phyloP scores from a whole-genome alignment of 1,140 invertebrate species.

The Condylostylus longicornis region DNA sequence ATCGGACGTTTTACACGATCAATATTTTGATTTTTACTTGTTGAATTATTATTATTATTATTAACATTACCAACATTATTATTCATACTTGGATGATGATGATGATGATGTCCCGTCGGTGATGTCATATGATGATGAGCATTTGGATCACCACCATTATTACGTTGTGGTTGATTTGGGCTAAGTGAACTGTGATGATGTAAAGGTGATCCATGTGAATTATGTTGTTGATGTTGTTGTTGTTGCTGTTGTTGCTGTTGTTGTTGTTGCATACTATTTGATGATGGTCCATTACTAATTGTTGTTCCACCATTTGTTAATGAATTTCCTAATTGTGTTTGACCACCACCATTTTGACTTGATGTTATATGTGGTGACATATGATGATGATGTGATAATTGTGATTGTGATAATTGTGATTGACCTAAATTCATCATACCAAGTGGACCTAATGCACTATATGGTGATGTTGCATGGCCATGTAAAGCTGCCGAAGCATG shows the following conservation, averaged over 20 bases:
- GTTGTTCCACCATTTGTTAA: neutral
- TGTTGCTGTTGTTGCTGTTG: slow-evolving; percentile 30
- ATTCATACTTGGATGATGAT: slow-evolving; percentile 22
- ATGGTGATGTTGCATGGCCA: slow-evolving; percentile 36
- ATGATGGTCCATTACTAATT: neutral
- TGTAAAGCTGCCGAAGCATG: slow-evolving; percentile 47
- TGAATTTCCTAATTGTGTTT: neutral
- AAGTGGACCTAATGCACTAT: slow-evolving; percentile 52
- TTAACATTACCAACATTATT: slow-evolving; percentile 7
- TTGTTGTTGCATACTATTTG: slow-evolving; percentile 26
- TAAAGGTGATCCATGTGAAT: slow-evolving; percentile 30
- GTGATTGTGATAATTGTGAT: slow-evolving; percentile 44
- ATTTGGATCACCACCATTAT: slow-evolving; percentile 26
- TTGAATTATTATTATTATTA: slow-evolving; percentile 46
- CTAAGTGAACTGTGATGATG: slow-evolving; percentile 34
- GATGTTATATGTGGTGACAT: slow-evolving; percentile 7
- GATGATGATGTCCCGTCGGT: slow-evolving; percentile 22
- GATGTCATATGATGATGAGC: slow-evolving; percentile 32
- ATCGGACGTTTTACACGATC: slow-evolving; percentile 96
- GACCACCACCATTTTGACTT: neutral
- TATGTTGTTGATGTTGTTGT: neutral
- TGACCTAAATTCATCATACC: slow-evolving; percentile 46
- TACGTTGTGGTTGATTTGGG: slow-evolving; percentile 21
- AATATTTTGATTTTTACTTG: slow-evolving; percentile 59
- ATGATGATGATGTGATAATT: slow-evolving; percentile 33